Percentiles rank a stretch among this genome's conserved stretches.
Evolutionary conservation across 2,888 invertebrate genomes (phyloP).

Genomic region (Cecidostiba fungosa): DNA sequence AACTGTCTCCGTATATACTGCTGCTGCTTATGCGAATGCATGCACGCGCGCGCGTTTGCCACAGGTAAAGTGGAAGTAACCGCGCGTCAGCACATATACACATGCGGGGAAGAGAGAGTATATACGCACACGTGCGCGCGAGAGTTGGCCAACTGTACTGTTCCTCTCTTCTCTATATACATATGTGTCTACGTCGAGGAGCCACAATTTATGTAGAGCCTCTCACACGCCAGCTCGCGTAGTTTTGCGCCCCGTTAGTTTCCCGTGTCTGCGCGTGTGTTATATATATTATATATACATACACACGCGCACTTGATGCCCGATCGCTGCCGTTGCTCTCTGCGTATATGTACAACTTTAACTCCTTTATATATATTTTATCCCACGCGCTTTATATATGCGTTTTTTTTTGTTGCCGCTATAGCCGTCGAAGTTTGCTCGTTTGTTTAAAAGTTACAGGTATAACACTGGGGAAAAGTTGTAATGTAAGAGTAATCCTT

Average conservation of each 20-base stretch:
- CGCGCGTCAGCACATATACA: background rate
- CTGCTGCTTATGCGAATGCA: background rate
- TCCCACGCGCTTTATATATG: background rate
- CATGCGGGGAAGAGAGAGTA: background rate
- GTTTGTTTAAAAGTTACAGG: background rate
- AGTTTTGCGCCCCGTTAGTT: slow-evolving; percentile 15
- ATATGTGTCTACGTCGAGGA: background rate
- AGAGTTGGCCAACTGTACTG: background rate
- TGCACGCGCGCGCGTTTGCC: background rate
- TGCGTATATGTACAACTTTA: background rate
- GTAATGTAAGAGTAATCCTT: background rate
- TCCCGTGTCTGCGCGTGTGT: background rate
- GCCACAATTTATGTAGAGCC: slow-evolving; percentile 14
- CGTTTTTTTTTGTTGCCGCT: background rate
- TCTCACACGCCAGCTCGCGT: background rate
- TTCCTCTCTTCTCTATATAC: background rate
- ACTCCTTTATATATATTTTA: background rate
- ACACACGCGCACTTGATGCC: background rate
- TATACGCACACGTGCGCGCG: slow-evolving; percentile 9
- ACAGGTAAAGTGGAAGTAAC: slow-evolving; percentile 27
- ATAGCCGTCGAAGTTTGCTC: background rate
- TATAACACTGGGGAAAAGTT: background rate
- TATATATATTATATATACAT: too few relatives aligned
- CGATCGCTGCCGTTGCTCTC: background rate
- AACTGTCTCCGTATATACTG: background rate